phyloP scores from a whole-genome alignment of 2,888 invertebrate species.

The Maniola hyperantus region DNA sequence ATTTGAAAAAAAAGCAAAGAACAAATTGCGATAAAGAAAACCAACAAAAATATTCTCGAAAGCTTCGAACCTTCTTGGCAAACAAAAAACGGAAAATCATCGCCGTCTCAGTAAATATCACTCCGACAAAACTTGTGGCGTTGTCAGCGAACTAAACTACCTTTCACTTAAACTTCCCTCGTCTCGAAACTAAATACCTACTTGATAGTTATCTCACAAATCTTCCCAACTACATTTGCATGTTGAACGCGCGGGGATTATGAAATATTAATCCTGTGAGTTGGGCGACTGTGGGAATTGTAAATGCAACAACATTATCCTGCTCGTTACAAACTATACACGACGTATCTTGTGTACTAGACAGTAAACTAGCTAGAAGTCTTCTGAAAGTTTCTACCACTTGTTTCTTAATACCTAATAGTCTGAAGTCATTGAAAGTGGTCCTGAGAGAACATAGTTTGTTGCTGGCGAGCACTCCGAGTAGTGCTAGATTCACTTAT shows the following conservation, averaged over 20 bases:
- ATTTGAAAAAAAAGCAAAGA: neutral
- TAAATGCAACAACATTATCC: conserved; percentile 21
- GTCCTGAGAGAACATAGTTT: too few species aligned
- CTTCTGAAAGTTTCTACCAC: neutral
- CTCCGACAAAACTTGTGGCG: conserved; percentile 7
- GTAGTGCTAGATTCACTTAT: too few species aligned
- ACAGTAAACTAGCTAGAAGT: neutral
- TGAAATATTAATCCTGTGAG: conserved; percentile 26
- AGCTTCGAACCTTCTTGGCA: neutral
- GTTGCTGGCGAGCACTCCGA: too few species aligned
- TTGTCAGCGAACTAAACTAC: conserved; percentile 14
- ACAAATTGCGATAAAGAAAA: neutral
- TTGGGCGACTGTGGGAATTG: conserved; percentile 9
- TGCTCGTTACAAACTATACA: neutral
- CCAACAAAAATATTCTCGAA: neutral
- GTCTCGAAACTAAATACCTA: conserved; percentile 23
- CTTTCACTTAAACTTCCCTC: conserved; percentile 10
- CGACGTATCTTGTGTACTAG: neutral
- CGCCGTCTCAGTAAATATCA: conserved; percentile 13
- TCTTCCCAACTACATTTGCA: conserved; percentile 33
- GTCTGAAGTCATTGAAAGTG: too few species aligned
- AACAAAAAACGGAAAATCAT: conserved; percentile 13
- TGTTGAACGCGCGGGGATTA: conserved; percentile 31
- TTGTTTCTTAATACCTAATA: too few species aligned
- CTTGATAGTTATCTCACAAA: conserved; percentile 12